Conservation (phyloP, 1,140 invertebrate genomes). For the Micrasema minimum region DNA sequence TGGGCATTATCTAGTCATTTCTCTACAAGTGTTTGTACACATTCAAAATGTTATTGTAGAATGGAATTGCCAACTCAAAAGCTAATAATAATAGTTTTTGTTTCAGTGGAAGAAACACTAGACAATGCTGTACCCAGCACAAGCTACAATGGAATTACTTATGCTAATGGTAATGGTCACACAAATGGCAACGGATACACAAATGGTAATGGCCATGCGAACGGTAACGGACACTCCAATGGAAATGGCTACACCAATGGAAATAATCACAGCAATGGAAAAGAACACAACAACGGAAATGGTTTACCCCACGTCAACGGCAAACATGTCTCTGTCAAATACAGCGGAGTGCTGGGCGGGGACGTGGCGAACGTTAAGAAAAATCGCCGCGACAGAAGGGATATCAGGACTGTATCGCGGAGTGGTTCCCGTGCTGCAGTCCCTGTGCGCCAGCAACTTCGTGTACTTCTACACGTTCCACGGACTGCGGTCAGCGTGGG, state of each 20-base stretch:
- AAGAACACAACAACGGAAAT: conserved; percentile 10
- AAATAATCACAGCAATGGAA: background rate
- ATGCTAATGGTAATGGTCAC: conserved; percentile 20
- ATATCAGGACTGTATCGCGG: conserved; percentile 81
- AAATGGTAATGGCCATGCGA: conserved; percentile 11
- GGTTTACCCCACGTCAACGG: background rate
- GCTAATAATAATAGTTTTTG: too few species aligned
- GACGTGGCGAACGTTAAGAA: conserved; percentile 69
- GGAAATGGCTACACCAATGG: conserved; percentile 22
- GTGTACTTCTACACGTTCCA: conserved; percentile 95
- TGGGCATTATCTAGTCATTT: too few species aligned
- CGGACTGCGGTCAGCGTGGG: conserved; percentile 75
- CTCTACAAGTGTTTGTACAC: too few species aligned
- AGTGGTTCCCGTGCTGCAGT: conserved; percentile 82
- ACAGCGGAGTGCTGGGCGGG: conserved; percentile 18
- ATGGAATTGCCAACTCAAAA: too few species aligned
- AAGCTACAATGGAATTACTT: conserved; percentile 13
- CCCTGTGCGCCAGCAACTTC: conserved; percentile 88
- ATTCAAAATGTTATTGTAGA: too few species aligned
- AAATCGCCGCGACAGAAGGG: conserved; percentile 77
- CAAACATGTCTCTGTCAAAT: conserved; percentile 15
- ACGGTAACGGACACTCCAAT: conserved; percentile 23
- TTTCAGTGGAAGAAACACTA: conserved; percentile 38
- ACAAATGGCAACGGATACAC: conserved; percentile 18
- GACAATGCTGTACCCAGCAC: conserved; percentile 37